A percentile compares a stretch with the other conserved stretches of the same genome.
Evolutionary conservation across 1,140 invertebrate species (phyloP).

Genomic region (Listronotus bonariensis): DNA sequence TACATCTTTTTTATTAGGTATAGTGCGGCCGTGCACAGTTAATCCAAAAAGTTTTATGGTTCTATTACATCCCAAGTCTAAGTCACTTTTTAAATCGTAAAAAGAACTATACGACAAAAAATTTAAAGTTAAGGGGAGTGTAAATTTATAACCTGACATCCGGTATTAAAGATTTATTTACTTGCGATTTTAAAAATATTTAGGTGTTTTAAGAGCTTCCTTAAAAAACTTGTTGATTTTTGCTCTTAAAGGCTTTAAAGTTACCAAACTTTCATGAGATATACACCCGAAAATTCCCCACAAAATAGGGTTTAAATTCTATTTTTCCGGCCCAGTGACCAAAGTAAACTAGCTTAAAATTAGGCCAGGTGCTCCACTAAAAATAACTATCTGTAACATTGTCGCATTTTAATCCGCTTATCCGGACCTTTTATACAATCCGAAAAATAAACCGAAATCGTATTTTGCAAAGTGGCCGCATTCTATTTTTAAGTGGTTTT

Average conservation of each 20-base stretch:
- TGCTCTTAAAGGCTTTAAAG: background rate
- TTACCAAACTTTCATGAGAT: background rate
- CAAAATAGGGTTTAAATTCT: conserved; percentile 9
- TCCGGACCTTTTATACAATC: conserved; percentile 22
- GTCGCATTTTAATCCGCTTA: conserved; percentile 36
- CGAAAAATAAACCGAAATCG: conserved; percentile 30
- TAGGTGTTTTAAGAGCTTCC: too few species aligned
- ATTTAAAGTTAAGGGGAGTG: too few species aligned
- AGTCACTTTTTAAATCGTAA: too few species aligned
- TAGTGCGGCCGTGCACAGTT: too few species aligned
- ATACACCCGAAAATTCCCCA: conserved; percentile 3
- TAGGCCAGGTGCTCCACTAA: conserved; percentile 30
- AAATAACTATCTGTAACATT: conserved; percentile 30
- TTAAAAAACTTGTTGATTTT: too few species aligned
- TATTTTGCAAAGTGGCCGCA: conserved; percentile 16
- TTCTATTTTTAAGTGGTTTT: conserved; percentile 37
- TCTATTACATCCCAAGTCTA: too few species aligned
- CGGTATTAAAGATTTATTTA: too few species aligned
- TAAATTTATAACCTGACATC: too few species aligned
- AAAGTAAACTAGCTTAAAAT: conserved; percentile 33
- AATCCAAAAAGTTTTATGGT: too few species aligned
- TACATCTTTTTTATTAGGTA: too few species aligned
- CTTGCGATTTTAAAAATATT: too few species aligned
- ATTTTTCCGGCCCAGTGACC: conserved; percentile 19
- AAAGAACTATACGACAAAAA: too few species aligned